Percentiles rank a stretch among this genome's conserved stretches.
Evolutionary conservation across 1,140 invertebrate genomes (phyloP).

Genomic region (Pseudomyrmex flavicornis): DNA sequence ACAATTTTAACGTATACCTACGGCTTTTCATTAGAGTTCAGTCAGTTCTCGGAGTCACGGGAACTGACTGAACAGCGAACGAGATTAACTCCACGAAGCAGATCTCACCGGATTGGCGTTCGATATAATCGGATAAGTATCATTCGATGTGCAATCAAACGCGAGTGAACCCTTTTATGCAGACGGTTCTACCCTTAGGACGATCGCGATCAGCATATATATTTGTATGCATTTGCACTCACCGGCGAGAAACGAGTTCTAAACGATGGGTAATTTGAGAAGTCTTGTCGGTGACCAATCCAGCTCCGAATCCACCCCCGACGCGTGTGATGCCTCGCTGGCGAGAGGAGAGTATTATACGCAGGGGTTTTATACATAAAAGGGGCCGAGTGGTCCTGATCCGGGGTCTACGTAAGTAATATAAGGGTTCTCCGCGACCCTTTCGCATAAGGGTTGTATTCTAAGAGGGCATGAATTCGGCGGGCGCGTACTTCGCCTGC

Average conservation of each 20-base stretch:
- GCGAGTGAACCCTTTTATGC: slow-evolving; percentile 16
- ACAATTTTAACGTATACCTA: background rate
- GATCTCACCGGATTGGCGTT: slow-evolving; percentile 54
- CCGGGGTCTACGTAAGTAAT: slow-evolving; percentile 79
- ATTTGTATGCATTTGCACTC: slow-evolving; percentile 78
- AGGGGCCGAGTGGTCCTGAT: slow-evolving; percentile 74
- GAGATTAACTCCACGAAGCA: slow-evolving; percentile 53
- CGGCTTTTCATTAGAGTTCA: background rate
- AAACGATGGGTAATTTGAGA: slow-evolving; percentile 84
- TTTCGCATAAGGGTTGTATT: slow-evolving; percentile 80
- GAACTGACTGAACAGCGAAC: too few species aligned
- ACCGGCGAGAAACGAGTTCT: slow-evolving; percentile 82
- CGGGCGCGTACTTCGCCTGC: slow-evolving; percentile 56
- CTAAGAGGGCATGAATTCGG: slow-evolving; percentile 82
- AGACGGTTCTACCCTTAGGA: background rate
- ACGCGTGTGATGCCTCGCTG: slow-evolving; percentile 59
- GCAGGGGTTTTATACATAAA: slow-evolving; percentile 74
- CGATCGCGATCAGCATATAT: slow-evolving; percentile 72
- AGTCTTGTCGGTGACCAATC: slow-evolving; percentile 58
- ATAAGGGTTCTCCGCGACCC: slow-evolving; percentile 80
- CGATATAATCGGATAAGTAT: slow-evolving; percentile 75
- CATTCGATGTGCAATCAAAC: slow-evolving; percentile 67
- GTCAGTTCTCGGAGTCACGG: slow-evolving; percentile 20
- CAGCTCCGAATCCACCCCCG: slow-evolving; percentile 66
- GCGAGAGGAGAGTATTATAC: slow-evolving; percentile 74